Conservation (phyloP, 2,113 vertebrate genomes). For the Oceanodroma tethys region DNA sequence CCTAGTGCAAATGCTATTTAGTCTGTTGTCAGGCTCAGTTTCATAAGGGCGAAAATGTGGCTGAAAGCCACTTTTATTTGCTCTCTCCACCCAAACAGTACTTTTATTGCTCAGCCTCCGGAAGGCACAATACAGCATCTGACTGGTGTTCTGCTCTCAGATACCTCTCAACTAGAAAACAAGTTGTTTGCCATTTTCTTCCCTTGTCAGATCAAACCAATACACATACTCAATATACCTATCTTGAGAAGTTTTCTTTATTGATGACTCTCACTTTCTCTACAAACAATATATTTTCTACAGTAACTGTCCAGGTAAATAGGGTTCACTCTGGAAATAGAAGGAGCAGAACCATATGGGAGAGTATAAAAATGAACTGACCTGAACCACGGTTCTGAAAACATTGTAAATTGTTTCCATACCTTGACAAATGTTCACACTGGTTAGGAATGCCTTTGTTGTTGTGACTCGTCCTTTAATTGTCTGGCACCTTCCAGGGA, state of each 20-base stretch:
- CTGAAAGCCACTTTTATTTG: background rate
- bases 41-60: background rate
- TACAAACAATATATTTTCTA: conserved; percentile 60
- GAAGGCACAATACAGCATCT: background rate
- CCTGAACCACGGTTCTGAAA: conserved; percentile 43
- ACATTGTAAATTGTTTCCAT: conserved; percentile 60
- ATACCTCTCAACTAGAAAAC: conserved; percentile 30
- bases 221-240: conserved; percentile 34
- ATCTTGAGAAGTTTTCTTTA: conserved; percentile 57
- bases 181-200: conserved; percentile 51
- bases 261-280: conserved; percentile 54
- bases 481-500: background rate
- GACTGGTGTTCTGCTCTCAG: background rate
- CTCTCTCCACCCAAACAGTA: background rate
- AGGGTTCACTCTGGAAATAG: conserved; percentile 54
- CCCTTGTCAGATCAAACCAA: conserved; percentile 34
- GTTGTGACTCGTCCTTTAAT: conserved; percentile 22
- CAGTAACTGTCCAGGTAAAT: conserved; percentile 33
- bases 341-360: conserved; percentile 39
- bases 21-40: background rate
- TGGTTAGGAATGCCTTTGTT: background rate
- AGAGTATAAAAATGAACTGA: conserved; percentile 61
- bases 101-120: background rate
- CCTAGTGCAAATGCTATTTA: background rate
- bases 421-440: conserved; percentile 34